Evolutionary conservation across 1,140 invertebrate species (phyloP).

Genomic region (Philotrypesis tridentata): DNA sequence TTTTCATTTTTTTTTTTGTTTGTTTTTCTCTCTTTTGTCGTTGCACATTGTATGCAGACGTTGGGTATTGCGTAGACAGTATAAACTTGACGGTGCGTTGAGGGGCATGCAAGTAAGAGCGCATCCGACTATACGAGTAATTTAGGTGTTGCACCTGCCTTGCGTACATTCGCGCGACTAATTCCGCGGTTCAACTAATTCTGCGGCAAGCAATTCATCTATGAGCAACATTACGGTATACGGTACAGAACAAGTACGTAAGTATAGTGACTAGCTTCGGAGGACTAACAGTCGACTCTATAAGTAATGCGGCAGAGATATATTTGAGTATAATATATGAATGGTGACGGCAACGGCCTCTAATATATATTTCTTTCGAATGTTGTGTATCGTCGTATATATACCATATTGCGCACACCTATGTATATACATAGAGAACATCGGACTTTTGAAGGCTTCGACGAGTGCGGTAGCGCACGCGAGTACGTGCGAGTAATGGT

Average conservation of each 20-base stretch:
- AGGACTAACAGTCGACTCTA: neutral
- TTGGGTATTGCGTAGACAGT: conserved; percentile 36
- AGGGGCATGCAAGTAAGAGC: conserved; percentile 73
- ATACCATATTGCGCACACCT: no score
- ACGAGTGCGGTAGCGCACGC: neutral
- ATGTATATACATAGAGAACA: no score
- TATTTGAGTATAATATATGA: no score
- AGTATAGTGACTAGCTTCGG: no score
- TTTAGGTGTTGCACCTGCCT: conserved; percentile 60
- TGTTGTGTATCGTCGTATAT: no score
- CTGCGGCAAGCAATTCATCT: conserved; percentile 15
- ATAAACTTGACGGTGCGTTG: conserved; percentile 59
- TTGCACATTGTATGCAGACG: neutral
- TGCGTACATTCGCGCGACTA: conserved; percentile 59
- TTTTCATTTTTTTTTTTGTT: no score
- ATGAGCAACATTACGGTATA: neutral
- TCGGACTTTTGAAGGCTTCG: neutral
- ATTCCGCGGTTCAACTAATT: conserved; percentile 23
- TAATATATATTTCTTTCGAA: no score
- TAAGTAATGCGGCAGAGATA: no score
- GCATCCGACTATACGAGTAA: conserved; percentile 62
- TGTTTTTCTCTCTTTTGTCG: neutral
- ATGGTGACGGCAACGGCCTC: no score
- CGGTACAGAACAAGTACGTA: no score
- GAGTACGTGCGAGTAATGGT: no score